Evolutionary conservation across 2,113 vertebrate species (phyloP), one percentile per base, ranked within the genome.

Genomic region (Dermatemys mawii): DNA sequence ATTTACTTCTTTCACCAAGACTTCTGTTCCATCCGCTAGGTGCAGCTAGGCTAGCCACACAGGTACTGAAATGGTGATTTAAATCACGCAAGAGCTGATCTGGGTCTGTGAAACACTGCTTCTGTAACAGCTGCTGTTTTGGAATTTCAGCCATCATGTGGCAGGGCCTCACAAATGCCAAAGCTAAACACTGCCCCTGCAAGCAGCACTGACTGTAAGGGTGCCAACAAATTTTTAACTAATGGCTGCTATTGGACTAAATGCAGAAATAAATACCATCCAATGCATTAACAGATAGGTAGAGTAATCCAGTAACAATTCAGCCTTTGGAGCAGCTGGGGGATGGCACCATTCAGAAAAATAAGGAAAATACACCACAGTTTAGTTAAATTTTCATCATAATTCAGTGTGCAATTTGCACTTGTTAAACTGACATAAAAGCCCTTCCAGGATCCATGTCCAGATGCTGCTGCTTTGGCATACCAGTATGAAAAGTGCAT

Each of bases 331-430:
- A n/a, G 80, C 55, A 48, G 73, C 24, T 41, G 35, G 60, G 41
- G 12, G 54, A 22, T 57, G 38, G 29, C 0, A 17, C 29, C 4
- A 0, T 13, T 3, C 1, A 0, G 12, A 4, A 5, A 24, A 16
- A 1, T 0, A 0, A 0, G 32, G 73, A 27, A 51, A 22, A 49
- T n/a, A n/a, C n/a, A 46, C 22, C 81, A 50, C 24, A 76, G 26
- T 46, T 76, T 76, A 0, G 1, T 4, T 0, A 21, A 21, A 6
- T 11, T 9, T 21, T 8, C 12, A 4, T 1, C 17, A 21, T 17
- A 70, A 11, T 38, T 21, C 19, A 19, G 35, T 38, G 63, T 38
- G n/a, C 19, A n/a, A 22, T 22, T 19, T 2, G n/a, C 63, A 70
- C 17, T n/a, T 70, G 63, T 35, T n/a, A 38, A 38, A 70, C 6